phyloP scores from a whole-genome alignment of 1,140 invertebrate species.

The Stenopsyche tienmushanensis region DNA sequence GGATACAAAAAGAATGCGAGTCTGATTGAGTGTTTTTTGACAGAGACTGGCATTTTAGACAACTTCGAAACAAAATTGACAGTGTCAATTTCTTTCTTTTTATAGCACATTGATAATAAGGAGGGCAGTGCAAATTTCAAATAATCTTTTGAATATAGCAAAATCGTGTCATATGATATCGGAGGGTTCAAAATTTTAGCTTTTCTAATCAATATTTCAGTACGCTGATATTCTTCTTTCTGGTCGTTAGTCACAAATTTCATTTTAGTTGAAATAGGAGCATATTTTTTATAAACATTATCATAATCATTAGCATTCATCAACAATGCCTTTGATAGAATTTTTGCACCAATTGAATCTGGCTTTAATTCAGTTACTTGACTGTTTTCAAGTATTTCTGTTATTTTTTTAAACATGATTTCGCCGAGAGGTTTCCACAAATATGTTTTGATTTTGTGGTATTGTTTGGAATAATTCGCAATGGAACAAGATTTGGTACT shows the following conservation, averaged over 20 bases:
- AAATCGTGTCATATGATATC: conserved; percentile 15
- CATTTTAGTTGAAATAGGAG: conserved; percentile 19
- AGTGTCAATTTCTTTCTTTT: conserved; percentile 22
- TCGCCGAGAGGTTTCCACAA: conserved; percentile 26
- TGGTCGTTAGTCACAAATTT: not conserved
- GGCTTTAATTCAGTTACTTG: too few relatives aligned
- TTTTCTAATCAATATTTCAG: conserved; percentile 8
- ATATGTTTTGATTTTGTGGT: conserved; percentile 22
- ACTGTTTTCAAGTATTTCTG: too few relatives aligned
- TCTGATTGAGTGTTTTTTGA: conserved; percentile 33
- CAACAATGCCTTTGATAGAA: conserved; percentile 18
- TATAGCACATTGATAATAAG: conserved; percentile 25
- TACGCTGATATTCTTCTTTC: conserved; percentile 18
- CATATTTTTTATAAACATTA: conserved; percentile 15
- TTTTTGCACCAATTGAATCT: not conserved
- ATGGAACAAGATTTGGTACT: not conserved
- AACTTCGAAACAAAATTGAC: conserved; percentile 21
- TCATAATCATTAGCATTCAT: conserved; percentile 18
- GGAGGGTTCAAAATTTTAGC: conserved; percentile 31
- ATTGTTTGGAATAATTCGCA: conserved; percentile 8
- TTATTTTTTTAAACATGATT: too few relatives aligned
- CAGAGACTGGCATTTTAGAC: conserved; percentile 24
- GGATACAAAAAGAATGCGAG: conserved; percentile 31
- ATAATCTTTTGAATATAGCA: conserved; percentile 28
- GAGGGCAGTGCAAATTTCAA: conserved; percentile 32